Base-by-base conservation (phyloP, 2,113 vertebrate genomes). In the Tupaia chinensis region DNA sequence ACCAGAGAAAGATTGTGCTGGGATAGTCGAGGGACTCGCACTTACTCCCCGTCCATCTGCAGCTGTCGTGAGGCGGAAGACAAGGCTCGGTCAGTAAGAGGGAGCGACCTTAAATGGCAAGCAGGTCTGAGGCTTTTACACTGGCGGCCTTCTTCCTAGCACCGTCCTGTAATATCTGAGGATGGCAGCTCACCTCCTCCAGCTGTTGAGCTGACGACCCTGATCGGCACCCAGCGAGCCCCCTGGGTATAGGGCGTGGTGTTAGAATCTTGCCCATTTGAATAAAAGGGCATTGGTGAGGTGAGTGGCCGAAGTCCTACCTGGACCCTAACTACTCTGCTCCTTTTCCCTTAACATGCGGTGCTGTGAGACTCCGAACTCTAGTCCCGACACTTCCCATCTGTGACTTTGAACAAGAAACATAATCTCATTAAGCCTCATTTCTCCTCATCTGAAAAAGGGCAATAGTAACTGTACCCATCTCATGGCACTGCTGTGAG, bases 201-300 rank as follows among this genome's bases (percentile, higher is more conserved):
- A 34, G 68, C 58, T 72, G 14, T 25, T 32, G 19, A 3, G 72
- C 16, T 19, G 63, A 29, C 20, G 27, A 27, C 25, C 9, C 32
- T 44, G 1, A 7, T 22, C 9, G 34, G 34, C 58, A 77, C 68
- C 63, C 54, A 1, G 29, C 2, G n/a, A 72, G 9, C 68, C 85
- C 66, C 56, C 70, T 65, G 61, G 85, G 27, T 32, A 13, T 9
- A 11, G 69, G 25, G n/a, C 29, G 6, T 1, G 0, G 20, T 3
- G 29, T 61, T 1, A 7, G 9, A 16, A 4, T 72, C n/a, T n/a
- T n/a, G 79, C 74, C 9, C 20, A 2, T 1, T 3, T 13, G 3
- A 44, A 61, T 11, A 1, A n/a, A 56, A 5, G 3, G 56, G 53
- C 27, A 14, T 29, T 15, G 3, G 60, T 15, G 53, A 69, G 29